Evolutionary conservation across 30 jellyfish, hydroid and myxozoan genomes (phyloP), one percentile per base, ranked within the genome.

Genomic region (Aurelia sp.): DNA sequence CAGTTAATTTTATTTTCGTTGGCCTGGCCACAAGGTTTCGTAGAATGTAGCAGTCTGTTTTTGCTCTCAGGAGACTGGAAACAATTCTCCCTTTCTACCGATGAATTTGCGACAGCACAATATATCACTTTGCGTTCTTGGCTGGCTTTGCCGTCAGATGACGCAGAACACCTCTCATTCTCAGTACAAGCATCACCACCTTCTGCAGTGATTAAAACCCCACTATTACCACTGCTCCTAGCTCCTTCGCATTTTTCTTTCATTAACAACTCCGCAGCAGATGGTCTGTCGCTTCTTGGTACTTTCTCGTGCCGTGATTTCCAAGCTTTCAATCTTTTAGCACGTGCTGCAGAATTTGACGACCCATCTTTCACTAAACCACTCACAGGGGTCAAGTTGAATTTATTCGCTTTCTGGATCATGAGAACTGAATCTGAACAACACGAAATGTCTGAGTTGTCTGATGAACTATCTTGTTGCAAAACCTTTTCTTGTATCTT

Each of bases 261-360:
- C 55, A 31, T 13, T 7, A 64, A 21, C 11, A 51, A 19, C 66
- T 30, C 76, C 13, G 44, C 35, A 31, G 50, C 77, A 10, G 87
- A 53, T 20, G 87, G 71, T 9, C 77, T 47, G 19, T 48, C 31
- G 16, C 76, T 33, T 40, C 22, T 76, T 11, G 11, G 20, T 15
- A 40, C 58, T 8, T 30, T 58, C 35, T 62, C 87, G 59, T 76
- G 87, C 19, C 87, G 62, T 18, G 71, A 53, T 76, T 76, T 76
- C 87, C 87, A 76, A 21, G 87, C 87, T 48, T 60, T 76, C 77
- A 76, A 60, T 44, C 87, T 66, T 35, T 51, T 35, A 13, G 87
- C 76, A 9, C 87, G 76, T n/a, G 87, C 62, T 22, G 75, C 27
- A 11, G 73, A 47, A 66, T 62, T 20, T 2, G 87, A 37, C 41